Percentiles rank a stretch among this genome's conserved stretches.
phyloP scores from a whole-genome alignment of 1,140 invertebrate genomes.

The Leucophenga varia region DNA sequence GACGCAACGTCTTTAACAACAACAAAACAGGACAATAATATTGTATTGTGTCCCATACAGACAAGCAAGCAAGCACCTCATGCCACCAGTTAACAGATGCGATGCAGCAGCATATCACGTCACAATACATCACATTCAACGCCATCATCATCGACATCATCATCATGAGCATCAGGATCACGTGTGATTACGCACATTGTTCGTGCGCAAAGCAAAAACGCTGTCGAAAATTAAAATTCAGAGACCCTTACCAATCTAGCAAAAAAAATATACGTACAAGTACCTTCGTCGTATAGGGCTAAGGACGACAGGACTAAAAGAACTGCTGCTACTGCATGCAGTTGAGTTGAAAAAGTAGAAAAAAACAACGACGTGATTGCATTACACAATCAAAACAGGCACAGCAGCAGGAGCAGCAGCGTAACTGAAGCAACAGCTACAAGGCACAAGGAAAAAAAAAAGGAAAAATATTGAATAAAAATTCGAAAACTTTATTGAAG shows the following conservation, averaged over 20 bases:
- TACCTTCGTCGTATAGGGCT: too few species aligned
- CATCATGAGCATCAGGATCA: constrained; percentile 35
- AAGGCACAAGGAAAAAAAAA: not conserved
- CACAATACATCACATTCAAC: too few species aligned
- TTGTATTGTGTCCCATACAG: too few species aligned
- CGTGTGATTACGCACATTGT: constrained; percentile 56
- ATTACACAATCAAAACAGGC: constrained; percentile 53
- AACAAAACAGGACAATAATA: constrained; percentile 31
- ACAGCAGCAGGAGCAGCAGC: constrained; percentile 21
- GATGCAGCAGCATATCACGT: constrained; percentile 15
- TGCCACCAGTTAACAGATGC: constrained; percentile 14
- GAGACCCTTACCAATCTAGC: constrained; percentile 33
- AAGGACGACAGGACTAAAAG: too few species aligned
- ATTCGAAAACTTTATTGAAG: too few species aligned
- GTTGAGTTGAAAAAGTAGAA: constrained; percentile 21
- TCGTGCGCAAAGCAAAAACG: constrained; percentile 48
- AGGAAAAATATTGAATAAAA: too few species aligned
- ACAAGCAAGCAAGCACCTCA: constrained; percentile 18
- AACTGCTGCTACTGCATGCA: too few species aligned
- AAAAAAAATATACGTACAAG: too few species aligned
- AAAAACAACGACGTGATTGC: constrained; percentile 55
- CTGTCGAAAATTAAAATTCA: constrained; percentile 55
- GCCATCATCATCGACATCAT: constrained; percentile 10
- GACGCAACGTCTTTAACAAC: constrained; percentile 12
- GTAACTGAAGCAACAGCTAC: too few species aligned